Evolutionary conservation across 2,888 invertebrate species (phyloP).

Genomic region (Cordilura impudica): DNA sequence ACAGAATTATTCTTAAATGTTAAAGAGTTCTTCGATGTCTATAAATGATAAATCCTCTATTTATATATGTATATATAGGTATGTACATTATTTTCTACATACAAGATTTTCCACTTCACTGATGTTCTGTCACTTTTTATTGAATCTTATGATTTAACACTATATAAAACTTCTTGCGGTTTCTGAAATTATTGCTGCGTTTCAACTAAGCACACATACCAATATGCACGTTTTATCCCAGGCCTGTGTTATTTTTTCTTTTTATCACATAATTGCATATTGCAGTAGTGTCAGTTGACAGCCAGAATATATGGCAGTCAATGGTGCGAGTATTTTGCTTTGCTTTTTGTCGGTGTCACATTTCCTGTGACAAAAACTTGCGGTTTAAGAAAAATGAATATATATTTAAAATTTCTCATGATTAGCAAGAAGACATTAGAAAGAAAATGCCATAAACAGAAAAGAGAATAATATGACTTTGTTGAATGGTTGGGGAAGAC

Average conservation of each 20-base stretch:
- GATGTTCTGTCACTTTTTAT: conserved; percentile 29
- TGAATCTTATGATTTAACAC: conserved; percentile 24
- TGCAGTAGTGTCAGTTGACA: conserved; percentile 22
- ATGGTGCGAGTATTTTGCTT: neutral
- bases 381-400: conserved; percentile 21
- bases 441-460: too few relatives aligned
- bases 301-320: too few relatives aligned
- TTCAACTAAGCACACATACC: neutral
- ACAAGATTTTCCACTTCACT: conserved; percentile 42
- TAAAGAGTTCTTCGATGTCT: too few relatives aligned
- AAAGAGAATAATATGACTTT: too few relatives aligned
- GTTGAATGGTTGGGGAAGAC: too few relatives aligned
- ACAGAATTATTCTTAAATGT: too few relatives aligned
- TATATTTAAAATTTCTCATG: conserved; percentile 32
- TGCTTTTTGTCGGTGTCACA: conserved; percentile 51
- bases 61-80: too few relatives aligned
- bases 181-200: conserved; percentile 1
- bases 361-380: conserved; percentile 52
- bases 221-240: conserved; percentile 2
- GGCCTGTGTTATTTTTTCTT: conserved; percentile 3
- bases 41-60: too few relatives aligned
- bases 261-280: conserved; percentile 24
- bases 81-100: conserved; percentile 23
- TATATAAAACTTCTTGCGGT: conserved; percentile 46
- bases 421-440: conserved; percentile 23